Conservation (phyloP, 2,797 vertebrate genomes). For the Helostoma temminkii region DNA sequence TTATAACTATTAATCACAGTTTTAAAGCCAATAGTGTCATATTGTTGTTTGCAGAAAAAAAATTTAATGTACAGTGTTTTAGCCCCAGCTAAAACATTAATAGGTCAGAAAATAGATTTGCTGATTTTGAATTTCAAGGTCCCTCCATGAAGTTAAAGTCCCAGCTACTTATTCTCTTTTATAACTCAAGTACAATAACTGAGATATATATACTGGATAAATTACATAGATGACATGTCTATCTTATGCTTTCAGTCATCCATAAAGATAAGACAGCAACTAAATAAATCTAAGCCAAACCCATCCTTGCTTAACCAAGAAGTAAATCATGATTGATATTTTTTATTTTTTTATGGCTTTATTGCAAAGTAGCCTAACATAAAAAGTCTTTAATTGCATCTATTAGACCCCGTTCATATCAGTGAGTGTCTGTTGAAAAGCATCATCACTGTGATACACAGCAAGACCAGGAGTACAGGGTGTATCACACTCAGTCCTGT, state of each 20-base stretch:
- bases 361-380: background rate
- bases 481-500: background rate
- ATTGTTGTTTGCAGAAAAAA: too few relatives aligned
- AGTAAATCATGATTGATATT: background rate
- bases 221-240: background rate
- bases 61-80: too few relatives aligned
- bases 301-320: background rate
- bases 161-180: too few relatives aligned
- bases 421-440: background rate
- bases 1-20: too few relatives aligned
- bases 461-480: background rate
- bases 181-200: too few relatives aligned
- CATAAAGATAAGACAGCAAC: background rate
- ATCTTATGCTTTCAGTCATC: background rate
- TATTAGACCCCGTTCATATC: background rate
- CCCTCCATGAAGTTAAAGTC: too few relatives aligned
- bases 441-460: conserved; percentile 15
- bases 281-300: background rate
- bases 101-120: too few relatives aligned
- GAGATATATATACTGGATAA: background rate
- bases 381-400: background rate
- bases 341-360: background rate
- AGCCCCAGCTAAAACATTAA: too few relatives aligned
- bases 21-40: too few relatives aligned
- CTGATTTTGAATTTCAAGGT: too few relatives aligned